Conservation (phyloP, 2,888 invertebrate genomes). For the Agrotis puta region DNA sequence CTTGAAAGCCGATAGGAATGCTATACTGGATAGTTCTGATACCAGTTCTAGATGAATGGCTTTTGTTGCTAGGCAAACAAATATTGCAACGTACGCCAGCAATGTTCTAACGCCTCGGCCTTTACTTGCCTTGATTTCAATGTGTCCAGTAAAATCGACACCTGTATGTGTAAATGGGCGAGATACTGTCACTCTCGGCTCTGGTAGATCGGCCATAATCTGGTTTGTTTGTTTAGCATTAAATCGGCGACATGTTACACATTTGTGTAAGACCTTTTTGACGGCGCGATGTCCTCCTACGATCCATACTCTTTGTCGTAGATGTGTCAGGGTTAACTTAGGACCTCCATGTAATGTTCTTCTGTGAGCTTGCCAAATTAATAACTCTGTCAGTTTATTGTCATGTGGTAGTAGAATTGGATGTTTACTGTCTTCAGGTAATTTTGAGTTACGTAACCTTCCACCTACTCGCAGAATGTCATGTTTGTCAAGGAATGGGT, state of each 20-base stretch:
- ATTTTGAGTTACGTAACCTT: neutral
- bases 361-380: too few species aligned
- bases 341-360: slow-evolving; percentile 1
- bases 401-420: slow-evolving; percentile 2
- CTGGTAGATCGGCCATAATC: slow-evolving; percentile 4
- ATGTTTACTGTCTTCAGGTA: neutral
- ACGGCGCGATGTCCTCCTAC: slow-evolving; percentile 3
- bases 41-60: slow-evolving; percentile 4
- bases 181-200: neutral
- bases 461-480: too few species aligned
- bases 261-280: slow-evolving; percentile 5
- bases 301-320: neutral
- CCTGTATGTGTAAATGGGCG: too few species aligned
- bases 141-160: slow-evolving; percentile 8
- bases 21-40: neutral
- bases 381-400: too few species aligned
- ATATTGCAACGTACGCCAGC: slow-evolving; percentile 9
- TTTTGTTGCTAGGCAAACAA: slow-evolving; percentile 16
- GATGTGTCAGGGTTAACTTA: slow-evolving; percentile 11
- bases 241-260: slow-evolving; percentile 6
- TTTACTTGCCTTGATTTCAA: too few species aligned
- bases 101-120: too few species aligned
- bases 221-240: slow-evolving; percentile 1
- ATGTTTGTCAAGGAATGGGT: slow-evolving; percentile 7
- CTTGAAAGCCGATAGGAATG: neutral